Conservation (phyloP, 2,113 vertebrate species). For the Cyprinodon tularosa region DNA sequence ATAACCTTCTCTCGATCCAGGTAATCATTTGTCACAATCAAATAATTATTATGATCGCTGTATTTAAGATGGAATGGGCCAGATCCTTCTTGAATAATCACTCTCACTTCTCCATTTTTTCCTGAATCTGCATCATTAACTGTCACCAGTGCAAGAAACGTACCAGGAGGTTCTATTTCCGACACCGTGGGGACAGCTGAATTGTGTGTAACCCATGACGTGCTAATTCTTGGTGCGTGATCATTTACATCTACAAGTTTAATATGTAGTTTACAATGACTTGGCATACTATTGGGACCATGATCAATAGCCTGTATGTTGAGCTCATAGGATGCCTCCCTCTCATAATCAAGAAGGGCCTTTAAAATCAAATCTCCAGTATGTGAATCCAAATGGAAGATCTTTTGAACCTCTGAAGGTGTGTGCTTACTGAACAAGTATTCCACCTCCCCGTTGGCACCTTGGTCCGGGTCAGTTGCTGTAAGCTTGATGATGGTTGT, state of each 20-base stretch:
- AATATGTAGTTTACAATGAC: slow-evolving; percentile 89
- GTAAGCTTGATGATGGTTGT: slow-evolving; percentile 86
- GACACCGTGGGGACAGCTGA: slow-evolving; percentile 78
- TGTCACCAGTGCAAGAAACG: slow-evolving; percentile 88
- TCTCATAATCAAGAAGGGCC: slow-evolving; percentile 86
- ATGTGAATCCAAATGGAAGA: slow-evolving; percentile 83
- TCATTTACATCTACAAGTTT: slow-evolving; percentile 89
- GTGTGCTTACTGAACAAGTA: slow-evolving; percentile 88
- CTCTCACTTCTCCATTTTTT: slow-evolving; percentile 83
- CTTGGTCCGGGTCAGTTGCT: slow-evolving; percentile 90
- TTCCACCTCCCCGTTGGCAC: slow-evolving; percentile 90
- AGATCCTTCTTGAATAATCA: slow-evolving; percentile 77
- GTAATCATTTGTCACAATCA: slow-evolving; percentile 84
- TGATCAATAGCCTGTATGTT: slow-evolving; percentile 88
- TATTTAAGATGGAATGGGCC: slow-evolving; percentile 87
- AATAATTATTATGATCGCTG: slow-evolving; percentile 85
- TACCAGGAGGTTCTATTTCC: slow-evolving; percentile 84
- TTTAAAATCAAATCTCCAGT: slow-evolving; percentile 82
- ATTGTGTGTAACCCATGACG: slow-evolving; percentile 82
- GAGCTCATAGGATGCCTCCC: slow-evolving; percentile 82
- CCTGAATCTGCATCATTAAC: slow-evolving; percentile 89
- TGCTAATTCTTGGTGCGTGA: slow-evolving; percentile 85
- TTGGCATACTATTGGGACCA: slow-evolving; percentile 89
- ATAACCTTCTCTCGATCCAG: slow-evolving; percentile 88
- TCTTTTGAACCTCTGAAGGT: slow-evolving; percentile 78